Base-by-base conservation (phyloP, 2,797 vertebrate genomes). In the Lagocephalus sceleratus region DNA sequence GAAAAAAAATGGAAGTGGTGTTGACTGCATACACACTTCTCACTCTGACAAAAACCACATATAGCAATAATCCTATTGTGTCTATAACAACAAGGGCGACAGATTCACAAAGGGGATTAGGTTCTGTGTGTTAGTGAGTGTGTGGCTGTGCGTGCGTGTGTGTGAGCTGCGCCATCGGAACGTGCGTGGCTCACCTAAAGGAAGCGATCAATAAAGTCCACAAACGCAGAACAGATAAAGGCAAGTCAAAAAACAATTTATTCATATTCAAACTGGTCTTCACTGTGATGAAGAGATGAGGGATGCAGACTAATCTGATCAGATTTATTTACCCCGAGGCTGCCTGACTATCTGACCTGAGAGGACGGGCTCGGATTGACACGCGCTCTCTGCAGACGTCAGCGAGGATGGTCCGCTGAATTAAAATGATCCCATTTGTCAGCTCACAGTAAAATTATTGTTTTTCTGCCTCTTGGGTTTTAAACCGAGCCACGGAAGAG, bases 381-480 rank as follows among this genome's bases (percentile, higher is more conserved):
- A 74, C 38, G 70, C 75, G 70, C 66, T 60, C 66, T 46, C 49
- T 56, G 66, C 40, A 56, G 63, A 70, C 67, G 64, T 59, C 57
- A 52, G 53, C 3, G 47, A 38, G 40, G 54, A 72, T 10, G 15
- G 51, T 55, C 63, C 52, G 59, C 38, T 57, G 62, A 65, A 75
- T 71, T 32, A 61, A 78, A 81, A 80, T 75, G 20, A 83, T 77
- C 71, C 60, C 16, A 79, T 76, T 76, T 68, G 71, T 68, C 63
- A 55, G 44, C 54, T 61, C 42, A 20, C 3, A 40, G n/a, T n/a
- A 20, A 44, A 17, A 44, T 64, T 63, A 42, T 42, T 42, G 8
- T 10, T 48, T 52, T 49, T 38, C 52, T 43, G 23, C 56, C 35
- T 57, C 49, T 56, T 26, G 29, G 39, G 39, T 59, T 73, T 26